Conservation (phyloP, 2,888 invertebrate genomes). For the Plutella xylostella region DNA sequence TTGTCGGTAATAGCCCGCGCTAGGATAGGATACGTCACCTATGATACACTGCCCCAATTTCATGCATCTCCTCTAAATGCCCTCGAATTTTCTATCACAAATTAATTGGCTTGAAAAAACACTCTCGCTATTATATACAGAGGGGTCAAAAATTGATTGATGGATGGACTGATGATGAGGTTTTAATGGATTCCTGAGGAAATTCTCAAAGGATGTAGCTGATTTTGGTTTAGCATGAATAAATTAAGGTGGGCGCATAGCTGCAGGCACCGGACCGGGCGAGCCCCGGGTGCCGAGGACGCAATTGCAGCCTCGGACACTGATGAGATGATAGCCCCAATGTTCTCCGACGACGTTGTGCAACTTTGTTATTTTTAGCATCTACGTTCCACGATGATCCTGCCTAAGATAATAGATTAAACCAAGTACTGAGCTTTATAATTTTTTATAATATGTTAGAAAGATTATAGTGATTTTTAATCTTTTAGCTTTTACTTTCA, state of each 20-base stretch:
- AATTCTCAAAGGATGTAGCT: not conserved
- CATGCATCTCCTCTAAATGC: constrained; percentile 1
- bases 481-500: too few relatives aligned
- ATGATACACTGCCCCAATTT: constrained; percentile 52
- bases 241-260: not conserved
- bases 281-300: constrained; percentile 24
- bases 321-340: constrained; percentile 47
- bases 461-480: too few relatives aligned
- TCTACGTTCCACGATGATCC: too few relatives aligned
- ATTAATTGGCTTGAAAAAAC: too few relatives aligned
- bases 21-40: constrained; percentile 25
- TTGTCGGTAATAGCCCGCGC: constrained; percentile 57
- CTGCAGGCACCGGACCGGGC: not conserved
- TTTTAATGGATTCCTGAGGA: not conserved
- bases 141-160: too few relatives aligned
- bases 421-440: too few relatives aligned
- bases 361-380: constrained; percentile 50
- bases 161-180: not conserved
- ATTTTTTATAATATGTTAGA: too few relatives aligned
- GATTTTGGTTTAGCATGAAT: not conserved
- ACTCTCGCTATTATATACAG: too few relatives aligned
- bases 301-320: constrained; percentile 33
- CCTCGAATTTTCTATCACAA: too few relatives aligned
- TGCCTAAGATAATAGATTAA: too few relatives aligned
- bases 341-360: constrained; percentile 36